These are phyloP conservation scores for Sesamia nonagrioides DNA, from an alignment of 1,140 invertebrate species.

Conservation along the genomic window DNA sequence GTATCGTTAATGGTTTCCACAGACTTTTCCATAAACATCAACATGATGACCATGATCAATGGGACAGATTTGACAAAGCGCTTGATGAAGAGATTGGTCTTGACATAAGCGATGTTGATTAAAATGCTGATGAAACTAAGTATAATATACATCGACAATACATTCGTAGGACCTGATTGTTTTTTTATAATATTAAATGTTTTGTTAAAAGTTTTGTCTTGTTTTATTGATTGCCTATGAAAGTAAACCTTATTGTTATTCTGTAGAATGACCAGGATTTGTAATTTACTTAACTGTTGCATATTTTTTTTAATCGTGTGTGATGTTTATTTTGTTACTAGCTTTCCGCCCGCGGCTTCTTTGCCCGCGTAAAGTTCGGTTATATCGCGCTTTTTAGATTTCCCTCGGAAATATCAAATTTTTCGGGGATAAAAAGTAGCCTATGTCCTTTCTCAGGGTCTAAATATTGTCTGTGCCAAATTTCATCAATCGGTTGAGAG, in stretches of 20 bases:
- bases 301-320: too few species aligned
- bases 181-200: background rate
- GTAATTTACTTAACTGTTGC: too few species aligned
- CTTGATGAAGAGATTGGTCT: background rate
- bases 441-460: too few species aligned
- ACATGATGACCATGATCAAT: background rate
- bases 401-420: too few species aligned
- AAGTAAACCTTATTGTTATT: background rate
- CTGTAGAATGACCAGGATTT: too few species aligned
- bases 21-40: slow-evolving; percentile 27
- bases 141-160: background rate
- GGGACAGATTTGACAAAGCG: background rate
- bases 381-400: too few species aligned
- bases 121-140: background rate
- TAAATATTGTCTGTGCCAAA: too few species aligned
- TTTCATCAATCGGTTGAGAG: too few species aligned
- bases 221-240: background rate
- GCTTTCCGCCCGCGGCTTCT: too few species aligned
- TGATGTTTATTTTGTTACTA: too few species aligned
- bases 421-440: too few species aligned
- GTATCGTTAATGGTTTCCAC: slow-evolving; percentile 28
- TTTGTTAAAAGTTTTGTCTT: background rate
- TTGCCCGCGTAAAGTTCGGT: too few species aligned
- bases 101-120: background rate
- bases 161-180: background rate